These are phyloP conservation scores for Drosophila monieri DNA, from an alignment of 2,888 invertebrate species.

Conservation along the genomic window DNA sequence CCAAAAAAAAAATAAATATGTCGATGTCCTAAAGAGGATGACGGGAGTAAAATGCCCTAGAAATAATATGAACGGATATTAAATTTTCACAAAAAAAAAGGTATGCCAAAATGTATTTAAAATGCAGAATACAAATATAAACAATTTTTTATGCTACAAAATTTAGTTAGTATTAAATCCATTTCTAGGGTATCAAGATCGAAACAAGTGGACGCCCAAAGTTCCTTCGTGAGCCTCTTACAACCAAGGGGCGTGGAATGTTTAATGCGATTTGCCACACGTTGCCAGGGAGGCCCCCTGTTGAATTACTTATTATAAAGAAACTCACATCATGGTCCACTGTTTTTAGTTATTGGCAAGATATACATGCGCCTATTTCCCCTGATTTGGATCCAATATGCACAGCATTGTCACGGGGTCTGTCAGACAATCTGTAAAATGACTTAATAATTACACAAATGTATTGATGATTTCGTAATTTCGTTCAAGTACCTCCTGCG, in stretches of 20 bases:
- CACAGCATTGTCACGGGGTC: constrained; percentile 64
- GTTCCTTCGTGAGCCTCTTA: constrained; percentile 14
- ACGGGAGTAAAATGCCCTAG: constrained; percentile 1
- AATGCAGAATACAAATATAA: neutral
- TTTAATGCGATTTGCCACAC: constrained; percentile 70
- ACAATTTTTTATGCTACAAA: neutral
- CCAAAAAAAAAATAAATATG: constrained; percentile 21
- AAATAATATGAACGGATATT: neutral
- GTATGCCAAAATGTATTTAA: neutral
- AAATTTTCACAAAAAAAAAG: neutral
- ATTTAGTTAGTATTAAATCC: neutral
- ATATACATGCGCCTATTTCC: constrained; percentile 26
- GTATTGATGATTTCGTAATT: neutral
- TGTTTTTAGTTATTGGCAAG: constrained; percentile 14
- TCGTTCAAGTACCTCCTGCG: constrained; percentile 28
- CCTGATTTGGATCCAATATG: constrained; percentile 39
- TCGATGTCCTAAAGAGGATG: no score
- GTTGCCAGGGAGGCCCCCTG: constrained; percentile 20
- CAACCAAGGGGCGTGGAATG: constrained; percentile 19
- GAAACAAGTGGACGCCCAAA: constrained; percentile 5
- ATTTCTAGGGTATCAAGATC: constrained; percentile 5
- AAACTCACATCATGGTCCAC: constrained; percentile 30
- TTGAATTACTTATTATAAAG: constrained; percentile 33
- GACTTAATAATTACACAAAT: constrained; percentile 13
- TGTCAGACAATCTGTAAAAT: constrained; percentile 57